A percentile compares a stretch with the other conserved stretches of the same genome.
These are phyloP conservation scores for Dermochelys coriacea DNA, from an alignment of 2,797 vertebrate genomes.

Conservation along the genomic window DNA sequence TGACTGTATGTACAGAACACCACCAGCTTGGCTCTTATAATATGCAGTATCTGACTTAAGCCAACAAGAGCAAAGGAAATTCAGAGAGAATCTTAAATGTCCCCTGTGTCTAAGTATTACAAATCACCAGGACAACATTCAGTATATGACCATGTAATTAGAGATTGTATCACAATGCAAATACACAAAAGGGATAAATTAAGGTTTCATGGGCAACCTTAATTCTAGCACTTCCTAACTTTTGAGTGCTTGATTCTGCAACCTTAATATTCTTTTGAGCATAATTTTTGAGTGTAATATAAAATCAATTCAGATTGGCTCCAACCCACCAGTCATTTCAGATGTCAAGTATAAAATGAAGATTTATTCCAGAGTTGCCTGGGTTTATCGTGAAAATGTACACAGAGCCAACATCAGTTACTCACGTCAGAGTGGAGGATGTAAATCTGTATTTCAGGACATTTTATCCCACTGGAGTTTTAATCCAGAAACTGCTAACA, in stretches of 20 bases:
- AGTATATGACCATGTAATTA: background rate
- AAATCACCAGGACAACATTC: background rate
- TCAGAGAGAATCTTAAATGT: background rate
- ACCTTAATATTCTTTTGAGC: accelerated
- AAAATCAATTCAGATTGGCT: background rate
- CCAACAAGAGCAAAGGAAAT: background rate
- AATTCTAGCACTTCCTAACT: background rate
- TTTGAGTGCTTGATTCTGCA: background rate
- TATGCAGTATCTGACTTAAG: background rate
- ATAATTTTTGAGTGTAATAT: accelerated
- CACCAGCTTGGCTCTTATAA: background rate
- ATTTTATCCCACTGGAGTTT: constrained; percentile 24
- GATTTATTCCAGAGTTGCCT: background rate
- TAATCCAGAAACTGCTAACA: constrained; percentile 12
- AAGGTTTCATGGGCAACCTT: background rate
- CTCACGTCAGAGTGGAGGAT: accelerated
- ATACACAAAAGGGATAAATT: background rate
- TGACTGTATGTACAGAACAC: background rate
- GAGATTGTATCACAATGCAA: background rate
- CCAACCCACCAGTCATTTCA: background rate
- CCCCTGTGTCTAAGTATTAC: background rate
- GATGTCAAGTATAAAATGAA: background rate
- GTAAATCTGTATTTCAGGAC: background rate
- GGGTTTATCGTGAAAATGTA: background rate
- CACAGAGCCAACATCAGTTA: background rate